Base-by-base conservation (phyloP, 2,888 invertebrate species). In the Agrochola lychnidis region DNA sequence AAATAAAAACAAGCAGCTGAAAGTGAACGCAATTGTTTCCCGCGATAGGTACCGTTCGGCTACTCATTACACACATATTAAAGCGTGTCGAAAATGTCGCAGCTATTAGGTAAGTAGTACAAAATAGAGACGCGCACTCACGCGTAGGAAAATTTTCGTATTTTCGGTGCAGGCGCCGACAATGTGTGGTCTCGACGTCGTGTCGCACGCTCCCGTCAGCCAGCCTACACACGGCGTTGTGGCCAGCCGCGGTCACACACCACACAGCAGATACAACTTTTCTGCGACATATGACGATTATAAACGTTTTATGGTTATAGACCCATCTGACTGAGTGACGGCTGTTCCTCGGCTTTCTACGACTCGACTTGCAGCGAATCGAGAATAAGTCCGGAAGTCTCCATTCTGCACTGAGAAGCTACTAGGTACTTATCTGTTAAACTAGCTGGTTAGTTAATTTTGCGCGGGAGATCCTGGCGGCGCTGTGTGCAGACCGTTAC, bases 21-120 rank as follows among this genome's bases (percentile, higher is more conserved):
- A 53, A n/a, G 53, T 62, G 22, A 56, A 22, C 36, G 56, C 62
- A 70, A 70, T 76, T 16, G 48, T 61, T 67, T 36, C 59, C 30
- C 22, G 62, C 67, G 30, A n/a, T 45, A 68, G 40, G 57, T 53
- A 80, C 64, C 63, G 56, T 16, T 57, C 19, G 57, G 56, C 61
- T 72, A 57, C 61, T 85, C 69, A 78, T 78, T 85, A 81, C 74
- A 81, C 83, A 74, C 83, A 51, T 84, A 83, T 81, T 73, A 73
- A 76, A 78, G 70, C 81, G 83, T 78, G 76, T 76, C 81, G 70
- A 57, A 70, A 77, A 61, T 61, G 40, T 74, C 63, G 73, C 68
- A 73, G 80, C 64, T 70, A 76, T 68, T 69, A 64, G 42, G 56
- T 73, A 70, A 79, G 48, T 62, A 57, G 59, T 63, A 53, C 40